These are phyloP conservation scores for Zaprionus lineosus DNA, from an alignment of 2,888 invertebrate genomes.

Conservation along the genomic window DNA sequence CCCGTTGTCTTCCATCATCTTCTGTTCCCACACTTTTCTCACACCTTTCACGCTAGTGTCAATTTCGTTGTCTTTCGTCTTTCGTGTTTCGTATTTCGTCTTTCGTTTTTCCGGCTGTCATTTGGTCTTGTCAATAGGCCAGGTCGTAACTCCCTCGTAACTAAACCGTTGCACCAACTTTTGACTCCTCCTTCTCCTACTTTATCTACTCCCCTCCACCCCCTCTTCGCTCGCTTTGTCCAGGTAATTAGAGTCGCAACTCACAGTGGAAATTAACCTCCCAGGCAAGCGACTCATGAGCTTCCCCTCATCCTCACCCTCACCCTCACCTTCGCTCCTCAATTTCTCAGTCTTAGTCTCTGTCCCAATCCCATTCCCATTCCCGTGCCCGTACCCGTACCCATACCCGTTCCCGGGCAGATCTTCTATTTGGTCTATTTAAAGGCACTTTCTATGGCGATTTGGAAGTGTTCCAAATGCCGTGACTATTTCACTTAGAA, in stretches of 20 bases:
- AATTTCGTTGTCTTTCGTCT: conserved; percentile 40
- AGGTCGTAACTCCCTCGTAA: conserved; percentile 6
- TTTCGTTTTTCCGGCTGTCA: conserved; percentile 53
- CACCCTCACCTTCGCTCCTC: too few relatives aligned
- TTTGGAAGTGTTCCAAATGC: conserved; percentile 70
- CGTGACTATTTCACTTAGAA: conserved; percentile 64
- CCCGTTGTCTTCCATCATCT: neutral
- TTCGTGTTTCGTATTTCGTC: conserved; percentile 42
- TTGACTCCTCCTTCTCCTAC: too few relatives aligned
- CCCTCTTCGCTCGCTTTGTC: too few relatives aligned
- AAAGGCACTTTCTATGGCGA: conserved; percentile 49
- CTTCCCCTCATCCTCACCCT: neutral
- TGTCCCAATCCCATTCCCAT: too few relatives aligned
- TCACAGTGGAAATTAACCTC: too few relatives aligned
- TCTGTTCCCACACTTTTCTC: conserved; percentile 22
- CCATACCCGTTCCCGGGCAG: too few relatives aligned
- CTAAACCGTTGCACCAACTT: neutral
- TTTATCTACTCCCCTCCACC: too few relatives aligned
- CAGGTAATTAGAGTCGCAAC: conserved; percentile 61
- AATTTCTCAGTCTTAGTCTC: too few relatives aligned
- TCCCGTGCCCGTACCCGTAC: too few relatives aligned
- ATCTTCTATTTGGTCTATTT: conserved; percentile 42
- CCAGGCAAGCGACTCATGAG: conserved; percentile 29
- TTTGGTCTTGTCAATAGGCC: conserved; percentile 47
- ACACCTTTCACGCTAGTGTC: conserved; percentile 39